Percentiles rank a stretch among this genome's conserved stretches.
These are phyloP conservation scores for Mugil cephalus DNA, from an alignment of 2,113 vertebrate species.

Conservation along the genomic window DNA sequence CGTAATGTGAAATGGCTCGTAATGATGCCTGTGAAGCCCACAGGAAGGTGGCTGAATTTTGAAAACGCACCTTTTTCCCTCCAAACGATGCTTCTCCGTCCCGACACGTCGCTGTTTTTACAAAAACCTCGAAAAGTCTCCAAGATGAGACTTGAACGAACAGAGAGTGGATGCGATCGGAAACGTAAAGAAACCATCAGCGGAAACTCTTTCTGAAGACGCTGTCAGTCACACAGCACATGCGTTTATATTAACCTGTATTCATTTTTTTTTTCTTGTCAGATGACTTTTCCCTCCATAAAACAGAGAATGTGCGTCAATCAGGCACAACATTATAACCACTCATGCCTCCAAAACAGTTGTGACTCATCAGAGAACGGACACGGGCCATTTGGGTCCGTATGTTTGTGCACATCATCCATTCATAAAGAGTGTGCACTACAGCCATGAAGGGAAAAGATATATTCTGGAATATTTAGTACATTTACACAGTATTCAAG, in stretches of 20 bases:
- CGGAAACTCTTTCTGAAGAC: background rate
- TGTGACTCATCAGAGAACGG: too few species aligned
- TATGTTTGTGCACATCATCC: too few species aligned
- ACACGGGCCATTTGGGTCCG: too few species aligned
- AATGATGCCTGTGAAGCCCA: background rate
- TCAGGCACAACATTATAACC: too few species aligned
- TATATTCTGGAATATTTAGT: too few species aligned
- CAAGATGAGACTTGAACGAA: background rate
- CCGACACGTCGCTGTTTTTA: background rate
- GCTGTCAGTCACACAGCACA: background rate
- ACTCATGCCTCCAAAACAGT: too few species aligned
- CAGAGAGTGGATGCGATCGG: background rate
- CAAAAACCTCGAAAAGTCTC: conserved; percentile 1
- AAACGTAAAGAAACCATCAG: conserved; percentile 2
- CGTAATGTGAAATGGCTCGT: background rate
- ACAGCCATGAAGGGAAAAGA: too few species aligned
- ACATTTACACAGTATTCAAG: too few species aligned
- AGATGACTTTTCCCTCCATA: background rate
- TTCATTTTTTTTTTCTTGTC: too few species aligned
- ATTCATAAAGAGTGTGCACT: too few species aligned
- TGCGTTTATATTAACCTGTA: conserved; percentile 4
- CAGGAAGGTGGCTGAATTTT: conserved; percentile 5
- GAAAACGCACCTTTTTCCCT: conserved; percentile 8
- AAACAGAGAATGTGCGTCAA: background rate
- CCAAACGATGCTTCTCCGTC: conserved; percentile 1